These are phyloP conservation scores for Cyrtorhinus lividipennis DNA, from an alignment of 1,140 invertebrate genomes.

Conservation along the genomic window DNA sequence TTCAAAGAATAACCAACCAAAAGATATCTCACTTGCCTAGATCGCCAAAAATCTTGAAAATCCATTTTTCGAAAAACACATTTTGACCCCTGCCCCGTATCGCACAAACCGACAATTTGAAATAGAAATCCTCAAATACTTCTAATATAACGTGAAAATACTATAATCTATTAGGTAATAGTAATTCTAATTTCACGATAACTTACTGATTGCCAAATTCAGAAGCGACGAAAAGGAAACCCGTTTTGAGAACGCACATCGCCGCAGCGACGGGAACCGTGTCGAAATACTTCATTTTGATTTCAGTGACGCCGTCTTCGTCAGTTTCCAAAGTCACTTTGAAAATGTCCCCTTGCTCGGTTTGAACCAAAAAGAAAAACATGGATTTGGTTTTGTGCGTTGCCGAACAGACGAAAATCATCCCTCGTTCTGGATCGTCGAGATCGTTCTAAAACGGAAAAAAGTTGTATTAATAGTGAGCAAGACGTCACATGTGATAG, in stretches of 20 bases:
- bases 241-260: conserved; percentile 97
- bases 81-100: too few species aligned
- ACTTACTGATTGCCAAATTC: conserved; percentile 99
- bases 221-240: conserved; percentile 95
- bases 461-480: too few species aligned
- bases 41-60: too few species aligned
- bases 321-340: conserved; percentile 98
- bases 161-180: too few species aligned
- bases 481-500: too few species aligned
- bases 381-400: conserved; percentile 99
- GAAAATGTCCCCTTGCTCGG: conserved; percentile 95
- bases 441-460: conserved; percentile 66
- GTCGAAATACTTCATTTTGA: conserved; percentile 98
- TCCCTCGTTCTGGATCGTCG: conserved; percentile 97
- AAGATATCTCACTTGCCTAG: too few species aligned
- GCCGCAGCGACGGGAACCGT: conserved; percentile 91
- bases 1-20: too few species aligned
- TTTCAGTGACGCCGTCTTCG: conserved; percentile 97
- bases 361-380: conserved; percentile 92
- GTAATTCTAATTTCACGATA: too few species aligned
- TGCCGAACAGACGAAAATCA: conserved; percentile 98
- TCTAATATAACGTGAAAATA: too few species aligned
- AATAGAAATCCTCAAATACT: too few species aligned
- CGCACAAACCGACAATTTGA: too few species aligned
- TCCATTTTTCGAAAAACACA: too few species aligned